Percentiles rank a stretch among this genome's conserved stretches.
These are phyloP conservation scores for Polydrusus cervinus DNA, from an alignment of 2,888 invertebrate genomes.

Conservation along the genomic window DNA sequence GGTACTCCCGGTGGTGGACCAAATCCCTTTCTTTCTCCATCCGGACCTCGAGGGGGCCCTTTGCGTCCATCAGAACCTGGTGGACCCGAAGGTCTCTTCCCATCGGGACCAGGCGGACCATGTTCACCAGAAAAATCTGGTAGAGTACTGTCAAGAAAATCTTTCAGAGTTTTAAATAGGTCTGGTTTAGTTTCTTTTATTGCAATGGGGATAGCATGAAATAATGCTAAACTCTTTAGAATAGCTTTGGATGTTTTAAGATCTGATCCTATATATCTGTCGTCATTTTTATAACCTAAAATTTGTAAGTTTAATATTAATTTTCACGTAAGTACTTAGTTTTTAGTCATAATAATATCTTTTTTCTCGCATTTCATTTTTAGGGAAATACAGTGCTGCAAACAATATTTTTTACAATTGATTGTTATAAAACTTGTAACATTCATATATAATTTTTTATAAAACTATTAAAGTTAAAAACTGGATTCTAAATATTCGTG, in stretches of 20 bases:
- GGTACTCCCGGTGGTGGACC: constrained; percentile 12
- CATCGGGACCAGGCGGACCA: background rate
- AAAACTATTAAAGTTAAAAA: too few species aligned
- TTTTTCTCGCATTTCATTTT: too few species aligned
- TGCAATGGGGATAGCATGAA: constrained; percentile 45
- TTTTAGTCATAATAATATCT: too few species aligned
- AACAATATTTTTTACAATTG: too few species aligned
- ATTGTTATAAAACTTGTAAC: too few species aligned
- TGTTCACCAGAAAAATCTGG: background rate
- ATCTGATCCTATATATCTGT: constrained; percentile 41
- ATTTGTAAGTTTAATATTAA: background rate
- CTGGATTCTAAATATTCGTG: too few species aligned
- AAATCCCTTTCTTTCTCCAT: background rate
- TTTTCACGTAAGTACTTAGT: background rate
- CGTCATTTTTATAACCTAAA: constrained; percentile 44
- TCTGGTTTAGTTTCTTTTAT: constrained; percentile 43
- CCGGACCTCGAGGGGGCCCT: background rate
- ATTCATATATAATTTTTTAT: too few species aligned
- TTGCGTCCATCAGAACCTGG: background rate
- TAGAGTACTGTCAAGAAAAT: background rate
- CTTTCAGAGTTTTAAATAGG: constrained; percentile 16
- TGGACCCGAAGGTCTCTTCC: background rate
- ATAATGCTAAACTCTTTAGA: constrained; percentile 36
- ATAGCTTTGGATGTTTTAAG: constrained; percentile 41
- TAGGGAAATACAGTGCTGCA: too few species aligned